Evolutionary conservation across 2,888 invertebrate genomes (phyloP).

Genomic region (Fabriciana adippe): DNA sequence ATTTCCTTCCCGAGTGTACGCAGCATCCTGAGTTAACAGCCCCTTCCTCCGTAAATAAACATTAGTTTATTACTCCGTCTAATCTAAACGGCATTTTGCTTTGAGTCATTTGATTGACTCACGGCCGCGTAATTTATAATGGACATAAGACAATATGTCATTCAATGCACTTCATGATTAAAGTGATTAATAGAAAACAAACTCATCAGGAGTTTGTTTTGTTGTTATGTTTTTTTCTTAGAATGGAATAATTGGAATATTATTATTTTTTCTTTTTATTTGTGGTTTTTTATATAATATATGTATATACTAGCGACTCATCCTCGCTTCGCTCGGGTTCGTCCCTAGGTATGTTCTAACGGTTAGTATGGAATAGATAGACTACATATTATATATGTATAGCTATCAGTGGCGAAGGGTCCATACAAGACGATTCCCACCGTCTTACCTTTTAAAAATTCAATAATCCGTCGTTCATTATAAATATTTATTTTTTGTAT

Average conservation of each 20-base stretch:
- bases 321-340: too few relatives aligned
- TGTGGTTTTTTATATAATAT: too few relatives aligned
- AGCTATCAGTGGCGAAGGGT: too few relatives aligned
- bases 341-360: too few relatives aligned
- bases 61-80: constrained; percentile 55
- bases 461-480: too few relatives aligned
- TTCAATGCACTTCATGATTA: constrained; percentile 5
- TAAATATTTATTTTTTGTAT: too few relatives aligned
- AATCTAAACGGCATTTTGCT: constrained; percentile 54
- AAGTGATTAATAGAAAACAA: constrained; percentile 5
- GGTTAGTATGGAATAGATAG: too few relatives aligned
- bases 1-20: constrained; percentile 41
- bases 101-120: constrained; percentile 60
- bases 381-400: too few relatives aligned
- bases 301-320: too few relatives aligned
- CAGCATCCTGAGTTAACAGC: constrained; percentile 50
- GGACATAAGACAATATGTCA: constrained; percentile 14
- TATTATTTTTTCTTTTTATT: not conserved
- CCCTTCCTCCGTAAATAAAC: constrained; percentile 65
- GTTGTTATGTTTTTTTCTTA: not conserved
- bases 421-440: too few relatives aligned
- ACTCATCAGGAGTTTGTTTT: constrained; percentile 3
- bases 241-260: not conserved
- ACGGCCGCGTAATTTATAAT: constrained; percentile 40
- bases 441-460: too few relatives aligned